These are phyloP conservation scores for Rhinopithecus roxellana DNA, from an alignment of 2,113 vertebrate species.

Conservation along the genomic window DNA sequence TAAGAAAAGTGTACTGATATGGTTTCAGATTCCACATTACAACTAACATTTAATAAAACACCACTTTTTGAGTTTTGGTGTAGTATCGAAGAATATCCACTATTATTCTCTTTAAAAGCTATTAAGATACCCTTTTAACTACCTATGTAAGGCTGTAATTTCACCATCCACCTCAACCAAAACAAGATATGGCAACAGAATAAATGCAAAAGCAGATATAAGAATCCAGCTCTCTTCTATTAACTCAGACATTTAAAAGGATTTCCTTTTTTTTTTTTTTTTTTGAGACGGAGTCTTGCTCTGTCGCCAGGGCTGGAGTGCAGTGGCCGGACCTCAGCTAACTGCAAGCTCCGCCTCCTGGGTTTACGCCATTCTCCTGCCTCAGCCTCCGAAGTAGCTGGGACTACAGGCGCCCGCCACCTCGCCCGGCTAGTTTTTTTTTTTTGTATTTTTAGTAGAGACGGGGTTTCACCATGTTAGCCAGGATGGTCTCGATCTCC, in stretches of 20 bases:
- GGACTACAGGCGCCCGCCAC: no score
- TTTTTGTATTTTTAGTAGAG: no score
- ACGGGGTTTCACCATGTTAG: no score
- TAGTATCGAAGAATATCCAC: neutral
- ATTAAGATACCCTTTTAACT: neutral
- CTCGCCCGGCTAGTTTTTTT: no score
- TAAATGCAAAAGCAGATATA: neutral
- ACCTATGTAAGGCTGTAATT: neutral
- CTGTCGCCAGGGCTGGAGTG: no score
- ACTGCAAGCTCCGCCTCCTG: no score
- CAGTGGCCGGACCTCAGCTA: no score
- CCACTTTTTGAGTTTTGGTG: neutral
- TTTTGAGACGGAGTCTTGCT: no score
- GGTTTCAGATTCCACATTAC: neutral
- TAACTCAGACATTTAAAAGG: neutral
- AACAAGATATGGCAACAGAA: neutral
- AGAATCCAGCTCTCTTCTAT: neutral
- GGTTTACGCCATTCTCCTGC: no score
- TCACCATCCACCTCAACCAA: neutral
- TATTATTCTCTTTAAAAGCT: neutral
- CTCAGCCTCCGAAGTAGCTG: no score
- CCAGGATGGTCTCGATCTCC: no score
- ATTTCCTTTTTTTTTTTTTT: no score
- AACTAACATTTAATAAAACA: neutral
- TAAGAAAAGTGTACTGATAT: neutral